Percentiles rank a stretch among this genome's conserved stretches.
Conservation (phyloP, 2,113 vertebrate genomes). For the Paradisaea rubra region DNA sequence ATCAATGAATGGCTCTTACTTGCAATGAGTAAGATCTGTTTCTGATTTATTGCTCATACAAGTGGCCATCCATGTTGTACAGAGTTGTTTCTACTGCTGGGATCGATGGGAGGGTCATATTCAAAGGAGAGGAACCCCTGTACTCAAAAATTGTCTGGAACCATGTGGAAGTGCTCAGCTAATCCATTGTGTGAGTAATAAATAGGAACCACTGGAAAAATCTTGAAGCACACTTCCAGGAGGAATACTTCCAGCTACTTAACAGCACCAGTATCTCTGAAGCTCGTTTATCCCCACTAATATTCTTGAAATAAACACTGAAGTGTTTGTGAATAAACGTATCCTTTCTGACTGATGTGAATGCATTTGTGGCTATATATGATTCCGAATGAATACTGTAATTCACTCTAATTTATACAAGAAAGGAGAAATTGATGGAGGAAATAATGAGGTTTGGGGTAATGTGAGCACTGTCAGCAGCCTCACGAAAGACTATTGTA, state of each 20-base stretch:
- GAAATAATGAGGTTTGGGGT: slow-evolving; percentile 30
- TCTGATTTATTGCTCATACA: background rate
- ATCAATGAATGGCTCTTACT: background rate
- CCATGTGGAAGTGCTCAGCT: background rate
- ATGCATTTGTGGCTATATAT: slow-evolving; percentile 32
- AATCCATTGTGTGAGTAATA: slow-evolving; percentile 11
- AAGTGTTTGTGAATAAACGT: slow-evolving; percentile 35
- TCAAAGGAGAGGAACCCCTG: background rate
- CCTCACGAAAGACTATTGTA: background rate
- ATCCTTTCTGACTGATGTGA: slow-evolving; percentile 41
- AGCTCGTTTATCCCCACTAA: slow-evolving; percentile 39
- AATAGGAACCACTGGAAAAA: background rate
- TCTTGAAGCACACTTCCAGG: slow-evolving; percentile 16
- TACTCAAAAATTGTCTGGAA: background rate
- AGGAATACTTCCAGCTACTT: slow-evolving; percentile 44
- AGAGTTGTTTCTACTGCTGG: background rate
- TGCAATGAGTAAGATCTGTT: background rate
- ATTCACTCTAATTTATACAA: slow-evolving; percentile 55
- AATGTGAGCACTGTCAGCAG: background rate
- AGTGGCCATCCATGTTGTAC: background rate
- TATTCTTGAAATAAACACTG: slow-evolving; percentile 63
- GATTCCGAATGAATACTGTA: slow-evolving; percentile 5
- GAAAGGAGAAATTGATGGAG: slow-evolving; percentile 27
- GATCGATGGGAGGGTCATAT: background rate
- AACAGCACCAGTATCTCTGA: slow-evolving; percentile 1